Evolutionary conservation across 2,888 invertebrate species (phyloP).

Genomic region (Emmelina monodactyla): DNA sequence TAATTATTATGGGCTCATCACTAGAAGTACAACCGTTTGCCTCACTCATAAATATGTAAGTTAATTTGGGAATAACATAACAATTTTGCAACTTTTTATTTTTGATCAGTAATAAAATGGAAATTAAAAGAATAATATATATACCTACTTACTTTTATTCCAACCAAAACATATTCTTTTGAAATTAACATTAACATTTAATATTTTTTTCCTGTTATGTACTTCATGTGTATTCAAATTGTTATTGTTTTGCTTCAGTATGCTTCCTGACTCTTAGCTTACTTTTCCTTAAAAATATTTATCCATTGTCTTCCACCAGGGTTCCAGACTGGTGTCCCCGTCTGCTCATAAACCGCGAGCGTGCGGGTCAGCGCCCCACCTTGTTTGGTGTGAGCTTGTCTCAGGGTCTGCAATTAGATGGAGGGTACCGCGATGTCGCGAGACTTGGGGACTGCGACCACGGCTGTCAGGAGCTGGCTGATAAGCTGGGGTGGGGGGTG

Average conservation of each 20-base stretch:
- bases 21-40: slow-evolving; percentile 95
- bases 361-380: slow-evolving; percentile 57
- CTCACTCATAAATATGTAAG: slow-evolving; percentile 80
- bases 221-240: too few relatives aligned
- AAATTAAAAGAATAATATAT: too few relatives aligned
- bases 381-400: slow-evolving; percentile 48
- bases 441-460: slow-evolving; percentile 85
- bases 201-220: too few relatives aligned
- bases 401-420: slow-evolving; percentile 73
- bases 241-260: too few relatives aligned
- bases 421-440: slow-evolving; percentile 78
- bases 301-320: neutral
- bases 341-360: slow-evolving; percentile 86
- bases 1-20: slow-evolving; percentile 96
- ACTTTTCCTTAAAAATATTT: too few relatives aligned
- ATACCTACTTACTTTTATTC: too few relatives aligned
- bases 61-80: too few relatives aligned
- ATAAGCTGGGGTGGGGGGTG: slow-evolving; percentile 82
- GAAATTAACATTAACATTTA: too few relatives aligned
- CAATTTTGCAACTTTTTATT: too few relatives aligned
- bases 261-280: too few relatives aligned
- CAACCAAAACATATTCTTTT: too few relatives aligned
- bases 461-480: slow-evolving; percentile 76
- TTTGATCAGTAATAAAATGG: too few relatives aligned
- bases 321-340: slow-evolving; percentile 70